A percentile compares a stretch with the other conserved stretches of the same genome.
Evolutionary conservation across 2,888 invertebrate genomes (phyloP).

Genomic region (Ormyrus rosae): DNA sequence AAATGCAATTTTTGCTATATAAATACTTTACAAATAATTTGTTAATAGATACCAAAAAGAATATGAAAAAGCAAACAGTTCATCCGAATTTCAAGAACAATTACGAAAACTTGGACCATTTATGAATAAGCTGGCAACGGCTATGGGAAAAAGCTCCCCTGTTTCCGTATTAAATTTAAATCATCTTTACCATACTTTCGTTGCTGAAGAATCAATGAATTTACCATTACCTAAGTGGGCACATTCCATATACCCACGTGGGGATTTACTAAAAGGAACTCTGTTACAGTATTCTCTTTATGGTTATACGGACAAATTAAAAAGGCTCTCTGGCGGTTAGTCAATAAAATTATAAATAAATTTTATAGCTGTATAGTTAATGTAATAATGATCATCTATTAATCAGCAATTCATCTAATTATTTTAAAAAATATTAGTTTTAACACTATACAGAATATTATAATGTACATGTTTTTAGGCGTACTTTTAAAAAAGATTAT

Average conservation of each 20-base stretch:
- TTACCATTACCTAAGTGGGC: constrained; percentile 51
- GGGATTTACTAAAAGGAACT: constrained; percentile 41
- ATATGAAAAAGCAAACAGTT: background rate
- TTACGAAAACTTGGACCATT: background rate
- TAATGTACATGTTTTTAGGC: constrained; percentile 23
- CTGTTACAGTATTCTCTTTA: constrained; percentile 43
- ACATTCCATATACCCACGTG: constrained; percentile 44
- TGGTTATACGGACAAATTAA: constrained; percentile 47
- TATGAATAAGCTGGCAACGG: constrained; percentile 8
- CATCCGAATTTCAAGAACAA: background rate
- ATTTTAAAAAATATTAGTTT: no score
- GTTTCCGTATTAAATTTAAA: constrained; percentile 31
- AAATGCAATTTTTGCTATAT: no score
- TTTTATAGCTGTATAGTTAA: no score
- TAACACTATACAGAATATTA: no score
- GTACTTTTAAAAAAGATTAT: constrained; percentile 21
- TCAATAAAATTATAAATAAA: background rate
- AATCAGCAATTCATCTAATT: no score
- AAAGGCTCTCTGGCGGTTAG: constrained; percentile 53
- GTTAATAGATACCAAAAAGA: constrained; percentile 34
- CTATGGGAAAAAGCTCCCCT: constrained; percentile 34
- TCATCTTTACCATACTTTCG: constrained; percentile 45
- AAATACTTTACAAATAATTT: constrained; percentile 2
- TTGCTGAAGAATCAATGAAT: constrained; percentile 38
- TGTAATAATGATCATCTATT: no score